Conservation (phyloP, 2,888 invertebrate genomes). For the Aporophyla lueneburgensis region DNA sequence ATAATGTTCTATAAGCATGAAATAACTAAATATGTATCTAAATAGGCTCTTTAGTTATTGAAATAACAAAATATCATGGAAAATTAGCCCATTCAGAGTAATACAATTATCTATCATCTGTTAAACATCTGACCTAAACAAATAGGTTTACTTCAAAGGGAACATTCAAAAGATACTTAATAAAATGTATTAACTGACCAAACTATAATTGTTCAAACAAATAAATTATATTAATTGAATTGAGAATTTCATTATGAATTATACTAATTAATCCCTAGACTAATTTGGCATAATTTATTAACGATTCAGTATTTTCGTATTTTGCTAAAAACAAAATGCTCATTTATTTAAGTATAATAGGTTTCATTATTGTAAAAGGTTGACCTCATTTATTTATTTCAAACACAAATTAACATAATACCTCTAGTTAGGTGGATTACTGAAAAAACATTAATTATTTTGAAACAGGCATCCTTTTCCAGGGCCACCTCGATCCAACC, state of each 20-base stretch:
- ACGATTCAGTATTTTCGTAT: slow-evolving; percentile 2
- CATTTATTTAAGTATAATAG: neutral
- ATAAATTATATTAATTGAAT: slow-evolving; percentile 2
- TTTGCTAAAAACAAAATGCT: neutral
- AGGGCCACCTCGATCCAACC: too few relatives aligned
- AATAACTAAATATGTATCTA: too few relatives aligned
- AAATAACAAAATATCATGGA: too few relatives aligned
- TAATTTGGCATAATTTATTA: slow-evolving; percentile 2
- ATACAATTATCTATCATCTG: neutral
- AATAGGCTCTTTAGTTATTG: too few relatives aligned
- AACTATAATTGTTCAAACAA: neutral
- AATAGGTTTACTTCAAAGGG: neutral
- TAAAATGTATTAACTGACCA: neutral
- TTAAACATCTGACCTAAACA: neutral
- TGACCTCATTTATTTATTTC: neutral
- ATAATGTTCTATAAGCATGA: too few relatives aligned
- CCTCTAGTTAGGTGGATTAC: too few relatives aligned
- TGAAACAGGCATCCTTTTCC: neutral
- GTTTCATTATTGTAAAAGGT: neutral
- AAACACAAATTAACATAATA: neutral
- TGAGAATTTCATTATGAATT: slow-evolving; percentile 1
- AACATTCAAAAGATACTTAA: neutral
- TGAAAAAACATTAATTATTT: neutral
- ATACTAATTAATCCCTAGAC: neutral
- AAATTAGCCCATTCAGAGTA: neutral